Conservation (phyloP, 2,797 vertebrate species). For the Arnoldichthys spilopterus region DNA sequence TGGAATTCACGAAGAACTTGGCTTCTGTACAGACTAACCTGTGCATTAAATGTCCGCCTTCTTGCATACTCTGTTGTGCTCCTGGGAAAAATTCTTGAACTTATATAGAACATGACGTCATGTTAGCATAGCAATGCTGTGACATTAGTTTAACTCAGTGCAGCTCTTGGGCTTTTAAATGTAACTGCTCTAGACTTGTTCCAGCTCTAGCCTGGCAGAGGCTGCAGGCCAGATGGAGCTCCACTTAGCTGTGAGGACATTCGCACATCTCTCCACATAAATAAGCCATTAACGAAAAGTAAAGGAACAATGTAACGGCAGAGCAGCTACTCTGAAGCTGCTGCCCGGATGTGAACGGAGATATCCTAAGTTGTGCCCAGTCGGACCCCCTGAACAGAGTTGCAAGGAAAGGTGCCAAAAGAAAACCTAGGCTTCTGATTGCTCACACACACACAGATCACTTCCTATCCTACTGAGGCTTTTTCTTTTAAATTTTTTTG, state of each 20-base stretch:
- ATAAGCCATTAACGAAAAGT: conserved; percentile 41
- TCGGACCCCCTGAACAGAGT: conserved; percentile 12
- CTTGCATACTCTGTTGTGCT: not conserved
- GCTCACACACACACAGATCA: conserved; percentile 16
- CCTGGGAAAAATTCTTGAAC: conserved; percentile 41
- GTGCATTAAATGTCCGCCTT: conserved; percentile 49
- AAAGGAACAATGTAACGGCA: conserved; percentile 36
- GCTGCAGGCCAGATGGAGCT: conserved; percentile 39
- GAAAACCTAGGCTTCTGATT: conserved; percentile 23
- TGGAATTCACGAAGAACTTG: conserved; percentile 49
- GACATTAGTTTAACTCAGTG: conserved; percentile 28
- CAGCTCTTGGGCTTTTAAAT: conserved; percentile 17
- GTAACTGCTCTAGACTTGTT: conserved; percentile 28
- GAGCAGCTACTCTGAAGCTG: conserved; percentile 31
- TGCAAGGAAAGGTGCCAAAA: not conserved
- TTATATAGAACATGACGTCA: conserved; percentile 59
- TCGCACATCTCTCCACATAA: conserved; percentile 41
- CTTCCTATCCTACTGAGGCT: conserved; percentile 6
- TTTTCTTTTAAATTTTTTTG: conserved; percentile 23
- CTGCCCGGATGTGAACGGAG: conserved; percentile 29
- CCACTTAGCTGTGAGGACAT: conserved; percentile 34
- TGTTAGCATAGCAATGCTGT: conserved; percentile 40
- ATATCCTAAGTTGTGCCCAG: conserved; percentile 18
- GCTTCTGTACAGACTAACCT: conserved; percentile 61
- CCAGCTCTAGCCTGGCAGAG: conserved; percentile 14